A percentile compares a stretch with the other conserved stretches of the same genome.
These are phyloP conservation scores for Octopus sinensis DNA, from an alignment of 1,140 invertebrate genomes.

Conservation along the genomic window DNA sequence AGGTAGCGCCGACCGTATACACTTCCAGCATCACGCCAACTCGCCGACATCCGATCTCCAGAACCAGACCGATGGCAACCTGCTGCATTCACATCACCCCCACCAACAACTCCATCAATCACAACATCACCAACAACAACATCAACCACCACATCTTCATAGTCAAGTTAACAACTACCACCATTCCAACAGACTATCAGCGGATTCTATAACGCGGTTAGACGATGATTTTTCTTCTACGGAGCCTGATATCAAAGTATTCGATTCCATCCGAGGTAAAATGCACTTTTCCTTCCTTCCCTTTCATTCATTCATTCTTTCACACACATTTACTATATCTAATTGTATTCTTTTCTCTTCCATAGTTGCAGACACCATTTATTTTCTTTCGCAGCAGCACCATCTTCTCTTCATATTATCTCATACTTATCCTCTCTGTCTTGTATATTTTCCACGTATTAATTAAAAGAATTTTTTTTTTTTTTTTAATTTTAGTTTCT, in stretches of 20 bases:
- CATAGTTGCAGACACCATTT: too few species aligned
- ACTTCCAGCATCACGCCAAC: neutral
- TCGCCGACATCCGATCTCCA: neutral
- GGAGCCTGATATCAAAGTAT: neutral
- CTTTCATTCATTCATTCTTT: too few species aligned
- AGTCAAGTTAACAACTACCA: neutral
- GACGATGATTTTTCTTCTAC: neutral
- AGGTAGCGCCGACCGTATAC: neutral
- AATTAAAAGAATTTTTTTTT: too few species aligned
- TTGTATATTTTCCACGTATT: too few species aligned
- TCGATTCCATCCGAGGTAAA: conserved; percentile 5
- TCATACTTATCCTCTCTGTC: too few species aligned
- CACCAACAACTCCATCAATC: neutral
- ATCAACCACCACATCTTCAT: neutral
- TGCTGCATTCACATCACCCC: neutral
- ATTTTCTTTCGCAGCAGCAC: too few species aligned
- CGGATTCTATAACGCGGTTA: neutral
- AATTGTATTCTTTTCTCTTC: neutral
- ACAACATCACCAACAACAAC: neutral
- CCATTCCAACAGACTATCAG: neutral
- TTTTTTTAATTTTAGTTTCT: too few species aligned
- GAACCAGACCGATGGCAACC: too few species aligned
- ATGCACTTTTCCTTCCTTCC: neutral
- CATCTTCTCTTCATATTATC: too few species aligned
- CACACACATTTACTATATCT: neutral